A percentile compares a stretch with the other conserved stretches of the same genome.
Conservation (phyloP, 2,797 vertebrate species). For the Enteromius treurensis region DNA sequence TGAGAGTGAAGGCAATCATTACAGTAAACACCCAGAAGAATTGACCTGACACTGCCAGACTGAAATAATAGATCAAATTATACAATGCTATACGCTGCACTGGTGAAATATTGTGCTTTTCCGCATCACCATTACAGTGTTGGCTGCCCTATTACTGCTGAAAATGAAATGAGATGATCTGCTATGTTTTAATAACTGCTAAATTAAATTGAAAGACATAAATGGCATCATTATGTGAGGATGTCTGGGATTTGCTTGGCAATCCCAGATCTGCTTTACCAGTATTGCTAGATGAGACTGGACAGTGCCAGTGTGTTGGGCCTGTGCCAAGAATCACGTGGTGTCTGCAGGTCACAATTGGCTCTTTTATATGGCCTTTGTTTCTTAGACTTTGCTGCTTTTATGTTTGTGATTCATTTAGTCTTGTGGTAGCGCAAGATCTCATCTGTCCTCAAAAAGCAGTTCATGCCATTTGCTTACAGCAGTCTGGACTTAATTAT, state of each 20-base stretch:
- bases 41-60: slow-evolving; percentile 33
- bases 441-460: slow-evolving; percentile 25
- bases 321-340: slow-evolving; percentile 56
- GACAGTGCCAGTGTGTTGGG: slow-evolving; percentile 44
- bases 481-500: slow-evolving; percentile 54
- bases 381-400: slow-evolving; percentile 31
- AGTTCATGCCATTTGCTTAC: slow-evolving; percentile 20
- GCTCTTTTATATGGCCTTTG: slow-evolving; percentile 47
- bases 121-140: slow-evolving; percentile 3
- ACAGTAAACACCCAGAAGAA: slow-evolving; percentile 50
- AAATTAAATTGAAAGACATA: neutral
- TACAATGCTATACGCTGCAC: slow-evolving; percentile 1
- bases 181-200: slow-evolving; percentile 16
- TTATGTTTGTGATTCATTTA: slow-evolving; percentile 11
- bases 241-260: slow-evolving; percentile 28
- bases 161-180: slow-evolving; percentile 8
- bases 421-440: neutral
- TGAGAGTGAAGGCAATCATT: slow-evolving; percentile 52
- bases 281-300: slow-evolving; percentile 17
- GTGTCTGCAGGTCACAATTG: slow-evolving; percentile 50
- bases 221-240: slow-evolving; percentile 1
- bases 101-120: slow-evolving; percentile 33
- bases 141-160: slow-evolving; percentile 15
- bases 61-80: slow-evolving; percentile 50
- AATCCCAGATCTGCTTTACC: slow-evolving; percentile 29